Evolutionary conservation across 2,888 invertebrate species (phyloP).

Genomic region (Geophilus truncorum): DNA sequence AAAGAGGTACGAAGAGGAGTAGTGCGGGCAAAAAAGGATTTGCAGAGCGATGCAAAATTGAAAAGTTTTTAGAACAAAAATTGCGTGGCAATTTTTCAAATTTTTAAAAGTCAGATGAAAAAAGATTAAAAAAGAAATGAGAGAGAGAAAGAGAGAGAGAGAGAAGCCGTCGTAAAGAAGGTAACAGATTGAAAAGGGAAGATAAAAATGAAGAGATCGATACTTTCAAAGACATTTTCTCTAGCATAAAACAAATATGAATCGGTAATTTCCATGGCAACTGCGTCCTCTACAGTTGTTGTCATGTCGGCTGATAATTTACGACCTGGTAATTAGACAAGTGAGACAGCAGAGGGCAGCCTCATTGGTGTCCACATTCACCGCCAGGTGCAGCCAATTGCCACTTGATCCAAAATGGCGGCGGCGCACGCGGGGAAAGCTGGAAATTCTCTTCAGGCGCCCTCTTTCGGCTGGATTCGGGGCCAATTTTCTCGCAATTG

Average conservation of each 20-base stretch:
- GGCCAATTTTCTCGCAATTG: neutral
- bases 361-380: neutral
- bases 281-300: neutral
- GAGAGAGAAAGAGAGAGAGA: neutral
- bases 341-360: conserved; percentile 5
- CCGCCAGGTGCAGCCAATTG: neutral
- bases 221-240: conserved; percentile 2
- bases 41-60: neutral
- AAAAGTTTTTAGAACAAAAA: neutral
- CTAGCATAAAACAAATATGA: neutral
- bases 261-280: neutral
- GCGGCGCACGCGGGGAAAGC: neutral
- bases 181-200: conserved; percentile 1
- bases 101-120: neutral
- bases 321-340: conserved; percentile 11
- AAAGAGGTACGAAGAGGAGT: neutral
- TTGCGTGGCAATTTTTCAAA: neutral
- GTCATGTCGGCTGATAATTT: neutral
- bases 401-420: conserved; percentile 3
- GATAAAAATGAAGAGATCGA: conserved; percentile 12
- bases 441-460: neutral
- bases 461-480: neutral
- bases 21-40: neutral
- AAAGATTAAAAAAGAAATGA: neutral
- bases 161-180: neutral